Percentiles rank a stretch among this genome's conserved stretches.
Evolutionary conservation across 2,888 invertebrate genomes (phyloP).

Genomic region (Mythimna pallens): DNA sequence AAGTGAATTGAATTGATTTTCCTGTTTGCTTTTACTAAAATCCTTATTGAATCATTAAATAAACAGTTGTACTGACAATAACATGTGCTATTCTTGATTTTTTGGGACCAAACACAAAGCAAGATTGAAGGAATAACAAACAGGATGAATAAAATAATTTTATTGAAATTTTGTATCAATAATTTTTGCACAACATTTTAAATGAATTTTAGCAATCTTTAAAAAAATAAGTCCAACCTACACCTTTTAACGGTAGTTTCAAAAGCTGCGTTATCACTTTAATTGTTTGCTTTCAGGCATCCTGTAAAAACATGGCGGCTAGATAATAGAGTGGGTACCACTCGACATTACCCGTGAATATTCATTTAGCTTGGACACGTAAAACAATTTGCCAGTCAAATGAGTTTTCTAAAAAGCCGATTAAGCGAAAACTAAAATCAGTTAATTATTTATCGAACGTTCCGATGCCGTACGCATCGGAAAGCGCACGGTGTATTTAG

Average conservation of each 20-base stretch:
- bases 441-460: slow-evolving; percentile 86
- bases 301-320: slow-evolving; percentile 65
- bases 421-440: slow-evolving; percentile 89
- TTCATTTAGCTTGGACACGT: slow-evolving; percentile 77
- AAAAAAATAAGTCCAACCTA: too few relatives aligned
- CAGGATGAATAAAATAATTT: too few relatives aligned
- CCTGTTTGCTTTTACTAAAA: too few relatives aligned
- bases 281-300: slow-evolving; percentile 53
- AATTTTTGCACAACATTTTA: too few relatives aligned
- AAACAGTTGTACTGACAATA: too few relatives aligned
- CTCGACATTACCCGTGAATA: slow-evolving; percentile 74
- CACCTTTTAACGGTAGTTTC: slow-evolving; percentile 16
- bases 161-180: too few relatives aligned
- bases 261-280: slow-evolving; percentile 34
- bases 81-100: too few relatives aligned
- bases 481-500: slow-evolving; percentile 50
- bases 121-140: too few relatives aligned
- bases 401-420: slow-evolving; percentile 90
- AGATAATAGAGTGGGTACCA: slow-evolving; percentile 61
- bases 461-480: slow-evolving; percentile 67
- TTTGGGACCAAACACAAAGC: too few relatives aligned
- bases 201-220: too few relatives aligned
- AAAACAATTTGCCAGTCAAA: slow-evolving; percentile 88
- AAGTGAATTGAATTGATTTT: too few relatives aligned
- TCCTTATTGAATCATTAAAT: too few relatives aligned